These are phyloP conservation scores for Grallaria varia DNA, from an alignment of 2,113 vertebrate genomes.

Conservation along the genomic window DNA sequence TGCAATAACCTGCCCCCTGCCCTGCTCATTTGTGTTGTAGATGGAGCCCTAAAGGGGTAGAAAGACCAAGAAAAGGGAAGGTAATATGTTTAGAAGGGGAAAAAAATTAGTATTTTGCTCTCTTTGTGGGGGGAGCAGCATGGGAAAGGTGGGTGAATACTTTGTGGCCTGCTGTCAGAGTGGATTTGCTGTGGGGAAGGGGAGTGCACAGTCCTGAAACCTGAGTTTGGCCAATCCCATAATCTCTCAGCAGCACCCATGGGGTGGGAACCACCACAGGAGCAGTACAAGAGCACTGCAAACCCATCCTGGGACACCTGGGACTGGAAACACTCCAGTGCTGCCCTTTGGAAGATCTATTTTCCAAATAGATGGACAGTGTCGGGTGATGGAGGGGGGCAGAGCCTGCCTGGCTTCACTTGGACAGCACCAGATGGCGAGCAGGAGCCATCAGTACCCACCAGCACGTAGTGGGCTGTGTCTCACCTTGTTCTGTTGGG, in stretches of 20 bases:
- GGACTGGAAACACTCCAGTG: neutral
- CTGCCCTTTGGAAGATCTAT: neutral
- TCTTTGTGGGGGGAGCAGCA: neutral
- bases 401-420: accelerated
- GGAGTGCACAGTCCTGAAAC: neutral
- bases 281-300: neutral
- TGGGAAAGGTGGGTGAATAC: neutral
- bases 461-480: neutral
- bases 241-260: accelerated
- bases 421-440: neutral
- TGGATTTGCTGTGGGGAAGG: neutral
- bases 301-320: neutral
- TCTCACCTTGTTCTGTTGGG: neutral
- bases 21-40: neutral
- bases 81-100: neutral
- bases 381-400: neutral
- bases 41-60: neutral
- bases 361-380: neutral
- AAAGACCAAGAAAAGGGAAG: neutral
- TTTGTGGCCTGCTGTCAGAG: neutral
- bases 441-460: neutral
- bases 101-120: neutral
- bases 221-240: neutral
- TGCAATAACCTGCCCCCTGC: neutral
- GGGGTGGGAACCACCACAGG: neutral